Conservation (phyloP, 35 echinoderm and acorn worm genomes). For the Holothuria glaberrima region DNA sequence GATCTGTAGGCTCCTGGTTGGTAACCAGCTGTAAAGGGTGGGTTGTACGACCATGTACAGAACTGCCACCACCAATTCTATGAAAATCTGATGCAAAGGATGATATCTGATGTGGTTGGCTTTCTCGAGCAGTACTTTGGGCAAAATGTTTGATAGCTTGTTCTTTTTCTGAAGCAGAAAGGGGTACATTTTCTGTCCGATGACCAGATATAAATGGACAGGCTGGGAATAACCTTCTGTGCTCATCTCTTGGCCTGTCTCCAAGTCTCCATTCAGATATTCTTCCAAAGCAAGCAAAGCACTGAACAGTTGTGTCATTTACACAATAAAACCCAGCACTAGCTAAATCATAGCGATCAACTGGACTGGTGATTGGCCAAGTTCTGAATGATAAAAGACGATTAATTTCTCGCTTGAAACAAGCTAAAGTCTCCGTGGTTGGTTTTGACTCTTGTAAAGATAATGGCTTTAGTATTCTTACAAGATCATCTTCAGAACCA, state of each 20-base stretch:
- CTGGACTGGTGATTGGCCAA: conserved; percentile 72
- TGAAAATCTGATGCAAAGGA: not conserved
- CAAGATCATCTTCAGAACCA: conserved; percentile 56
- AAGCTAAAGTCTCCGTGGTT: not conserved
- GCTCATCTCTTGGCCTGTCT: conserved; percentile 68
- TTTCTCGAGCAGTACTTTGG: not conserved
- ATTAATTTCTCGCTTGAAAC: conserved; percentile 71
- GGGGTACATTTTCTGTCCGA: conserved; percentile 70
- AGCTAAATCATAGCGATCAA: conserved; percentile 69
- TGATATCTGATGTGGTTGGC: conserved; percentile 28
- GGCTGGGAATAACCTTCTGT: conserved; percentile 62
- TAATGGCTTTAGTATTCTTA: conserved; percentile 38
- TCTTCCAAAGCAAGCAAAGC: conserved; percentile 91
- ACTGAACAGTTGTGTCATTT: conserved; percentile 67
- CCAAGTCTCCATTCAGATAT: conserved; percentile 72
- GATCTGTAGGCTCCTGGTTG: not conserved
- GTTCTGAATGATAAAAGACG: conserved; percentile 84
- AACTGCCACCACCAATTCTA: not conserved
- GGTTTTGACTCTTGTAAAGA: conserved; percentile 26
- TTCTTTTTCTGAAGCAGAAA: conserved; percentile 52
- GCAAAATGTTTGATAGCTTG: conserved; percentile 1
- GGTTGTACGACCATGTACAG: not conserved
- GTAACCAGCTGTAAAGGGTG: not conserved
- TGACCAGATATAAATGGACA: conserved; percentile 78
- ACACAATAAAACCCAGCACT: conserved; percentile 84